These are phyloP conservation scores for Pelagia noctiluca DNA, from an alignment of 30 jellyfish, hydroid and myxozoan species.

Conservation along the genomic window DNA sequence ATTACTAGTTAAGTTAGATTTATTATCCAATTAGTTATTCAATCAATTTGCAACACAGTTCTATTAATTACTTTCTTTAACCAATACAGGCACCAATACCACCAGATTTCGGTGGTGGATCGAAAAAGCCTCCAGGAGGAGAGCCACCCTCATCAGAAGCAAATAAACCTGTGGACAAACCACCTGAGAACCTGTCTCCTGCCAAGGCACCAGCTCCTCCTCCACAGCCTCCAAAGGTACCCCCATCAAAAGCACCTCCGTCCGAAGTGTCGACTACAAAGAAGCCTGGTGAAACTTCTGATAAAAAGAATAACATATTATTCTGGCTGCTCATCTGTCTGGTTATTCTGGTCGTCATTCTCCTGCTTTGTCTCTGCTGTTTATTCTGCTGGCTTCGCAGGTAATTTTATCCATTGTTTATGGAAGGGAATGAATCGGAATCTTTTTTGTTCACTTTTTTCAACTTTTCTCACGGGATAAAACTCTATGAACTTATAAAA, in stretches of 20 bases:
- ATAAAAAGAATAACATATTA: conserved; percentile 37
- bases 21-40: too few relatives aligned
- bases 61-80: too few relatives aligned
- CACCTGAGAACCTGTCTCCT: conserved; percentile 11
- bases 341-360: conserved; percentile 67
- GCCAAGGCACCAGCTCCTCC: conserved; percentile 40
- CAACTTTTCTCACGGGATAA: too few relatives aligned
- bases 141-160: conserved; percentile 34
- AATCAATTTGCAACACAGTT: too few relatives aligned
- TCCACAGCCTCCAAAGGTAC: conserved; percentile 47
- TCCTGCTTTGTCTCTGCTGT: conserved; percentile 75
- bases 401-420: too few relatives aligned
- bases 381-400: conserved; percentile 86
- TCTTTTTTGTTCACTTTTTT: too few relatives aligned
- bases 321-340: conserved; percentile 64
- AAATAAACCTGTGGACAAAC: conserved; percentile 30
- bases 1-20: too few relatives aligned
- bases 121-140: neutral
- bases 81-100: neutral
- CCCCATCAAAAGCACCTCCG: conserved; percentile 51
- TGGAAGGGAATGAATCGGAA: too few relatives aligned
- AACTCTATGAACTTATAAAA: too few relatives aligned
- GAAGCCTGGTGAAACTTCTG: conserved; percentile 40
- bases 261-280: conserved; percentile 45
- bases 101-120: neutral